These are phyloP conservation scores for Steinernema hermaphroditum DNA, from an alignment of 2,888 invertebrate species.

Conservation along the genomic window DNA sequence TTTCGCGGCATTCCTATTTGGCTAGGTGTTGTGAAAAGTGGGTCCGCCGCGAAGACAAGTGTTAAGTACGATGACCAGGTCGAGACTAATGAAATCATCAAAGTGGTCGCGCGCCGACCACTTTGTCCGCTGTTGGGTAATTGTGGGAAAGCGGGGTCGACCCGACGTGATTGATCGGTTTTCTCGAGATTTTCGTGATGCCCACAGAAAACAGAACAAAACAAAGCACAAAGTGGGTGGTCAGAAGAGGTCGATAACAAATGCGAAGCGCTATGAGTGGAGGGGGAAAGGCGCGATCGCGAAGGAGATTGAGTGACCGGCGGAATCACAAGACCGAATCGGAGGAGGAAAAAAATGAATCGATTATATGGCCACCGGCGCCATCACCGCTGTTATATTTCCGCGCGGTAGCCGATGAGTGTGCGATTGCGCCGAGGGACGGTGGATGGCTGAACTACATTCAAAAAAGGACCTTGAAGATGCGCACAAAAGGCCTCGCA, in stretches of 20 bases:
- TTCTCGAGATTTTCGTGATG: neutral
- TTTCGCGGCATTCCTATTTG: neutral
- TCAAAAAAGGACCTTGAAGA: conserved; percentile 31
- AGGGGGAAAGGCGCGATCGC: neutral
- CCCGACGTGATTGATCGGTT: conserved; percentile 10
- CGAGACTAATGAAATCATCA: conserved; percentile 31
- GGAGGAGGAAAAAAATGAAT: conserved; percentile 9
- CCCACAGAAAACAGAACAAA: neutral
- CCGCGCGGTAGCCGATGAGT: conserved; percentile 31
- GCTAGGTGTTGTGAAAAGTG: neutral
- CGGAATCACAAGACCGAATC: conserved; percentile 4
- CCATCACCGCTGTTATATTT: conserved; percentile 30
- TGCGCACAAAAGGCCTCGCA: conserved; percentile 29
- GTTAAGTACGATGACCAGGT: conserved; percentile 25
- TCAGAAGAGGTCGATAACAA: neutral
- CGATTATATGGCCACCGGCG: conserved; percentile 27
- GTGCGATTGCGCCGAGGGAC: conserved; percentile 22
- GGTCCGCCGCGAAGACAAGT: conserved; percentile 19
- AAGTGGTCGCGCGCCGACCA: conserved; percentile 13
- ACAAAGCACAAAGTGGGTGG: neutral
- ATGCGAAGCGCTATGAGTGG: neutral
- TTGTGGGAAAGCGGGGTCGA: neutral
- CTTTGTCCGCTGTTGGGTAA: neutral
- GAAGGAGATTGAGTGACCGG: conserved; percentile 1
- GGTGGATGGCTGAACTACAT: conserved; percentile 26